Evolutionary conservation across 2,888 invertebrate genomes (phyloP), one percentile per base, ranked within the genome.

Genomic region (Seira ritae): DNA sequence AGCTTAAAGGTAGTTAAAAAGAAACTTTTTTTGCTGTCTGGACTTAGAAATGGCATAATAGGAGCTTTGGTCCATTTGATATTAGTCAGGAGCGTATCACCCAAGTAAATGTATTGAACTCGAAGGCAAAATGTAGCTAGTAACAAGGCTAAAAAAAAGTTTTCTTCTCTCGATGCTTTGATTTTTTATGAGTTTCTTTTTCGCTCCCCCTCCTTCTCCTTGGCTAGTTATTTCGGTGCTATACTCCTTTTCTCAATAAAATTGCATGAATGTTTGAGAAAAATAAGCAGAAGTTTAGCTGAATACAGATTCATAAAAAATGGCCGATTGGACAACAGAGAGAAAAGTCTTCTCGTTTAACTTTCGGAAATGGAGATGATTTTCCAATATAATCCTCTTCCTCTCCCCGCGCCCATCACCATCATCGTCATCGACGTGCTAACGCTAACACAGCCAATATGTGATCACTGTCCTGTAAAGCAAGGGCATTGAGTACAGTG

Each of bases 321-420:
- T 62, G 12, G 62, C 62, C 62, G 8, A 10, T 62, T 50, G 50
- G 50, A 50, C 50, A 50, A 50, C 50, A 50, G 17, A 20, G 19
- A 62, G 1, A 62, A 8, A 62, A 62, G 62, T 50, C 50, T 50
- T 62, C 62, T 62, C 22, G 62, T 62, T 62, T 62, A 62, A 62
- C 22, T 8, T 20, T 31, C 65, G 75, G 81, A 76, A 81, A 81
- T 81, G 75, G 71, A 71, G 66, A 81, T 81, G 81, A 81, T 81
- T 81, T 81, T 76, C 81, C 60, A 75, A 81, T 76, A 17, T 31
- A 42, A 22, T 37, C 69, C 66, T 22, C 50, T 2, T 60, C n/a
- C 31, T 24, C 65, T 65, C 42, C 8, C 31, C 31, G 31, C 31
- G 31, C 70, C 70, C 70, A 42, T 42, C 31, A 70, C 46, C 70